Evolutionary conservation across 2,888 invertebrate genomes (phyloP), one percentile per base, ranked within the genome.

Genomic region (Ametastegia equiseti): DNA sequence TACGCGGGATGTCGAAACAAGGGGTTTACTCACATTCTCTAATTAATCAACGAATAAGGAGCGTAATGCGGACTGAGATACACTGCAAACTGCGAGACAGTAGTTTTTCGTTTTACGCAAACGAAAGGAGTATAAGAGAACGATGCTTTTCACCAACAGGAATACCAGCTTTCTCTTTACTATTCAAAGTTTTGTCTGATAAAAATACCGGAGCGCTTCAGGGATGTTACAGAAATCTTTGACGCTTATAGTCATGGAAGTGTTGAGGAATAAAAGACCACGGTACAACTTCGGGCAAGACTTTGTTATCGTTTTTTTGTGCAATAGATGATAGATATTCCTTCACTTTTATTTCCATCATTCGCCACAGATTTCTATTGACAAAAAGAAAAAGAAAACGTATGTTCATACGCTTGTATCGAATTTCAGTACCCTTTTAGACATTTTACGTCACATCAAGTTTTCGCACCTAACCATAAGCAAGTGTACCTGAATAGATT

Each of bases 41-140:
- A 39, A 67, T 67, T 39, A 67, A 67, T 67, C 19, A 39, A 39
- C n/a, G 39, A 67, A 67, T 60, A 15, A 60, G 6, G 23, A 27
- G 15, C 30, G 6, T 60, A 4, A 42, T 11, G 13, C 4, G 15
- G 15, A 23, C 60, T 11, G 60, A 30, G 23, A 30, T 19, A 54
- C 30, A 30, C 60, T 30, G 5, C 15, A 30, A 60, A 30, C 60
- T 54, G 54, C 23, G 60, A 60, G 27, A 30, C 30, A 60, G 13
- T 6, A 60, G 60, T 30, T 60, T 60, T 30, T 30, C 60, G 60
- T 60, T 60, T 30, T 5, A 67, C 36, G 15, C 19, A 11, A 67
- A 39, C 19, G 9, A 54, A n/a, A 54, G 15, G 36, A 67, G 9
- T 1, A 15, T 36, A 33, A 36, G 36, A 11, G 6, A 65, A 39